Base-by-base conservation (phyloP, 2,797 vertebrate species). In the Paedocypris micromegethes region DNA sequence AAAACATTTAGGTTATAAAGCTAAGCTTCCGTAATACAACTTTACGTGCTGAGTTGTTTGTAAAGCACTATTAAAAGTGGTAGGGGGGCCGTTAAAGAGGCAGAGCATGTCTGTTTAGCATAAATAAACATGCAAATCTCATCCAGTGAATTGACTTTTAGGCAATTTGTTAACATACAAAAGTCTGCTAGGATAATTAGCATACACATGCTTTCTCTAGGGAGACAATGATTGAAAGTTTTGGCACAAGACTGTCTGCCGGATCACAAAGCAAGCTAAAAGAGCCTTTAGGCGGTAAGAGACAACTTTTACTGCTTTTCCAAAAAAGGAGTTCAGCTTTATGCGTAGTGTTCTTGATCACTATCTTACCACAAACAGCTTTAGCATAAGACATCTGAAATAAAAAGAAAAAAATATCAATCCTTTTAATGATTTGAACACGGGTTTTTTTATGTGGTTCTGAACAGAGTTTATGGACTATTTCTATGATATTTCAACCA, bases 111-210 rank as follows among this genome's bases (percentile, higher is more conserved):
- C 73, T 44, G 67, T 77, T 83, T 78, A 81, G 84, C 85, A 86
- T 88, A 87, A 87, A 63, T 77, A 70, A 67, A 71, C 75, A 72
- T 79, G 75, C 66, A 65, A 81, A 83, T 74, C 82, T 78, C 80
- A 74, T 83, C 78, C 78, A 79, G 76, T 70, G 80, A 83, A 83
- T 80, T 77, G 84, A 55, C 81, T 80, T 78, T 77, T 80, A 79
- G 23, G 76, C 72, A 72, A 81, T 70, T 87, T 80, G 83, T 87
- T 88, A 90, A 78, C 83, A 86, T 86, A 81, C 85, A 84, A 80
- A 77, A 84, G 82, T 84, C 83, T 82, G 79, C 75, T 69, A 81
- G 82, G 83, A 44, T 62, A 62, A 69, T 69, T 69, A 69, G 58
- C 67, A 69, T 62, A 69, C 40, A 62, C 58, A 69, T 56, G 67